Evolutionary conservation across 2,113 vertebrate genomes (phyloP).

Genomic region (Cyprinodon brontotheroides): DNA sequence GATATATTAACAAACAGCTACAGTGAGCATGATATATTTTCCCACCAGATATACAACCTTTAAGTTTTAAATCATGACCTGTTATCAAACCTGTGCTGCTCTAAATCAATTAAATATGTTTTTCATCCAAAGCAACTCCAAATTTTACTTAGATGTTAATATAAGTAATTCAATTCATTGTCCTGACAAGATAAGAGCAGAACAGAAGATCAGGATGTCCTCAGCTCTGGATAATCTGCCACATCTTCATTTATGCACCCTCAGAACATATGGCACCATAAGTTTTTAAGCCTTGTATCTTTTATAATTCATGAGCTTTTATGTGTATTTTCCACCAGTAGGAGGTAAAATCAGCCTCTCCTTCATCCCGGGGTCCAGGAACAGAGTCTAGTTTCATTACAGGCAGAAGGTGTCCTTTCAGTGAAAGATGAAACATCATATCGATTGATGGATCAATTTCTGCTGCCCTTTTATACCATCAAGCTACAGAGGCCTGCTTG

Average conservation of each 20-base stretch:
- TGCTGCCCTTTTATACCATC: conserved; percentile 29
- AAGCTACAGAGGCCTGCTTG: conserved; percentile 1
- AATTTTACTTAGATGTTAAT: neutral
- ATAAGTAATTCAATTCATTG: neutral
- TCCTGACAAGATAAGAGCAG: conserved; percentile 12
- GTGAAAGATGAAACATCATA: conserved; percentile 53
- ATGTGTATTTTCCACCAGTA: neutral
- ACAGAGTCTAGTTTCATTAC: conserved; percentile 26
- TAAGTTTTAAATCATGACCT: neutral
- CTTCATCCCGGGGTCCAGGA: conserved; percentile 5
- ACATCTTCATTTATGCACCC: conserved; percentile 33
- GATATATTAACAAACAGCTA: too few relatives aligned
- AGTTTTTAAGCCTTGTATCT: neutral
- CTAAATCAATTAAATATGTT: neutral
- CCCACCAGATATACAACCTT: neutral
- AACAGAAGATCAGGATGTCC: conserved; percentile 30
- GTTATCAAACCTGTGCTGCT: neutral
- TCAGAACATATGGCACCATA: neutral
- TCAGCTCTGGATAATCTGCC: conserved; percentile 36
- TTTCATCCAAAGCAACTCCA: too few relatives aligned
- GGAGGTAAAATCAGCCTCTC: neutral
- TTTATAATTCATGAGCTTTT: neutral
- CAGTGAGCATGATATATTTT: neutral
- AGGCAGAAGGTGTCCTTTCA: conserved; percentile 28
- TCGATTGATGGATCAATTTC: conserved; percentile 45